These are phyloP conservation scores for Ladona fulva DNA, from an alignment of 1,140 invertebrate genomes.

Conservation along the genomic window DNA sequence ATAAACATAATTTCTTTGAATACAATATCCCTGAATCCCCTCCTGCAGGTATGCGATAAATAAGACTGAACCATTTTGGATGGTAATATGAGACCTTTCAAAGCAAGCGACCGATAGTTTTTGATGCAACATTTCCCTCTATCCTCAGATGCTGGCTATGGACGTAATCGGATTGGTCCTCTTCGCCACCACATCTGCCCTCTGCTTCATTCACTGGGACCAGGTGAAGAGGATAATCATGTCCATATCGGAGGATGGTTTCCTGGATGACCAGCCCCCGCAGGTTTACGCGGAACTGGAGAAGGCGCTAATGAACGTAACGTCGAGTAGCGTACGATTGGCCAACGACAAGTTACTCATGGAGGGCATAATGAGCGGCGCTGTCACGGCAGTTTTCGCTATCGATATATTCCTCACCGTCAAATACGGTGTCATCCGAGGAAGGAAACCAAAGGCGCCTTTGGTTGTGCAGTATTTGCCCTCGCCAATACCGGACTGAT, in stretches of 20 bases:
- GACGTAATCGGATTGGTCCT: background rate
- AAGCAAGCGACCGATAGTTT: no score
- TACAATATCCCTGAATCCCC: no score
- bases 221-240: background rate
- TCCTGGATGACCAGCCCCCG: constrained; percentile 10
- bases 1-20: no score
- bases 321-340: background rate
- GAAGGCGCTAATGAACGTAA: background rate
- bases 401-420: constrained; percentile 1
- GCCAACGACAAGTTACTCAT: background rate
- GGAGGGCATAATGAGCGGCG: background rate
- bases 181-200: background rate
- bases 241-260: background rate
- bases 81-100: no score
- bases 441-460: background rate
- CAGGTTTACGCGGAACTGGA: background rate
- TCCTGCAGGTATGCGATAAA: no score
- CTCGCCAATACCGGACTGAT: background rate
- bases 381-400: background rate
- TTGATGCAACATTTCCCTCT: background rate
- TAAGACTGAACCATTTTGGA: no score
- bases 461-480: background rate
- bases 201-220: background rate
- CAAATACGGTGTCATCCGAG: background rate
- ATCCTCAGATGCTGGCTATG: background rate